These are phyloP conservation scores for Xylota segnis DNA, from an alignment of 2,888 invertebrate species.

Conservation along the genomic window DNA sequence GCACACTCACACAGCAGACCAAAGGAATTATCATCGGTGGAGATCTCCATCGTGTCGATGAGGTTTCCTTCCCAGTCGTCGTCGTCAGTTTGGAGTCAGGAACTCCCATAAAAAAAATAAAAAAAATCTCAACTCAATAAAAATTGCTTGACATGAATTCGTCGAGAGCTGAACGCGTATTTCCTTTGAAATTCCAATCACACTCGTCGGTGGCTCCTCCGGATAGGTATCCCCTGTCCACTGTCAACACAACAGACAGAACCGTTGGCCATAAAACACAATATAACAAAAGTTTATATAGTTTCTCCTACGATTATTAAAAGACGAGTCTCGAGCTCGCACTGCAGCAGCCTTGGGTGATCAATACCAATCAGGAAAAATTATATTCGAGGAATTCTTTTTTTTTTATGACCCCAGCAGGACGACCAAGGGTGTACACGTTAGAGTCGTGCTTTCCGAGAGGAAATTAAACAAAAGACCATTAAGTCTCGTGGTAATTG, in stretches of 20 bases:
- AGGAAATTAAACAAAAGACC: constrained; percentile 65
- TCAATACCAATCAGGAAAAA: constrained; percentile 60
- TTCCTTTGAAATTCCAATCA: constrained; percentile 59
- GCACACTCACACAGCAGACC: background rate
- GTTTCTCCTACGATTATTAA: constrained; percentile 33
- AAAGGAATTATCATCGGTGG: constrained; percentile 44
- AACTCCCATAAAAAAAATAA: constrained; percentile 36
- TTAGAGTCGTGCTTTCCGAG: too few relatives aligned
- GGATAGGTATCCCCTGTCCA: too few relatives aligned
- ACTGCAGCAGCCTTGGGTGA: constrained; percentile 27
- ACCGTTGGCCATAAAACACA: constrained; percentile 41
- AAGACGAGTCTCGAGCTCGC: background rate
- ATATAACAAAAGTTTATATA: constrained; percentile 44
- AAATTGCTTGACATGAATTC: constrained; percentile 58
- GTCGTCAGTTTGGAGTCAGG: constrained; percentile 16
- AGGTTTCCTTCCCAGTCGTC: constrained; percentile 37
- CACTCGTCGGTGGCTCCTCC: constrained; percentile 9
- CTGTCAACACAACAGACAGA: constrained; percentile 16
- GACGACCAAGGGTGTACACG: too few relatives aligned
- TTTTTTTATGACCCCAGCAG: constrained; percentile 49
- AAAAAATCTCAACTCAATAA: constrained; percentile 31
- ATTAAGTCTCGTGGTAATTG: constrained; percentile 69
- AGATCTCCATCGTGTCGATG: constrained; percentile 63
- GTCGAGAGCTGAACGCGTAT: constrained; percentile 9
- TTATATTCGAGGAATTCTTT: constrained; percentile 34